Base-by-base conservation (phyloP, 2,113 vertebrate genomes). In the Platichthys flesus region DNA sequence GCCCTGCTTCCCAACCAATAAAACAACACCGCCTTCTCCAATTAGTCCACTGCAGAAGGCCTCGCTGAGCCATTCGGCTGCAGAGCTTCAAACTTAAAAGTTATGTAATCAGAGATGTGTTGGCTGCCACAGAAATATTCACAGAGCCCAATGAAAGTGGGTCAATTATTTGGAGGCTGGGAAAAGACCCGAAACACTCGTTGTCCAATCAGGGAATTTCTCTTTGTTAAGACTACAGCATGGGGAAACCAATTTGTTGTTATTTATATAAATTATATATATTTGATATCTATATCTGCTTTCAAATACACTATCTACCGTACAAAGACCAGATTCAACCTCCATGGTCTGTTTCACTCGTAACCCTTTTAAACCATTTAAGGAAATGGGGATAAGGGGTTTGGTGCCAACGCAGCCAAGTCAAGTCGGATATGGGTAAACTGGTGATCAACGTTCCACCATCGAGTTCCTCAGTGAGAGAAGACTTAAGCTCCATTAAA, bases 391-490 rank as follows among this genome's bases (percentile, higher is more conserved):
- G 15, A 31, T 31, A 9, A n/a, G 55, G 12, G 31, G 26, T 57
- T 57, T 42, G 79, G 35, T 62, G 59, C 26, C 6, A 0, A 55
- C 4, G 13, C 37, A 75, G 60, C 21, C 1, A n/a, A 28, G 23
- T 49, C 15, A 20, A 47, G 20, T 60, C 52, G 75, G 47, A 57
- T 55, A 23, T 64, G 5, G 2, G 15, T n/a, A 21, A 81, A 72
- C 4, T 23, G 20, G 1, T 76, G 55, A 60, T 57, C 21, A 76
- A 5, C 18, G 24, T 54, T 45, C 28, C 18, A 67, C 35, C 1
- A 28, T 45, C 26, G 31, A 59, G 57, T 79, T 70, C 81, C 80
- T 81, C 71, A 84, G 16, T 77, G 86, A 90, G 78, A 79, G 65
- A 87, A 89, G 31, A 9, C 47, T 18, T 35, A 74, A 59, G 74